Evolutionary conservation across 1,140 invertebrate genomes (phyloP), one percentile per base, ranked within the genome.

Genomic region (Diorhabda sublineata): DNA sequence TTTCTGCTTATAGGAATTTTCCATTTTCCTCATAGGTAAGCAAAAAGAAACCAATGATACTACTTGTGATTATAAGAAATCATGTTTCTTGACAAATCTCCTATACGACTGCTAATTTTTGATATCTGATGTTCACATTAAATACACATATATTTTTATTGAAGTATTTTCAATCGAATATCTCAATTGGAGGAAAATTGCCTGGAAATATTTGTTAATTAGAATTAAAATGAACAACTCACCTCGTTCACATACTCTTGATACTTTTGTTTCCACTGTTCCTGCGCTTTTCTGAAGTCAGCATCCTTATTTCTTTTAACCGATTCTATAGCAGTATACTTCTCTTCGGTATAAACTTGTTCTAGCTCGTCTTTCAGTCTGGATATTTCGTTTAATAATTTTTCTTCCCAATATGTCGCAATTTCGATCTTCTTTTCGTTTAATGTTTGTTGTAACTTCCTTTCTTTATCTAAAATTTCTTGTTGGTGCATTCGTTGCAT

Each of bases 281-380:
- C 81, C 70, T 84, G 86, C 7, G 84, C 76, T 44, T 80, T 78
- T 8, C 81, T 72, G 58, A 85, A 79, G 74, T 86, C 84, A 65
- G 83, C 80, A 45, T 85, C 81, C 66, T 85, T 82, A 72, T 84
- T 78, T 61, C 74, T 79, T 63, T 83, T 79, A 43, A 84, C 73
- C 73, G 84, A 81, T 69, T 87, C 84, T 58, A 88, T 79, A 5
- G 84, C 84, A n/a, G 77, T 77, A 45, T 82, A 81, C 66, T 87
- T 87, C 71, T 89, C 87, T 71, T 89, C 87, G 58, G 82, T 81
- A 73, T 88, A 84, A 67, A 85, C 82, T 72, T 83, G 81, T 73
- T 87, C 86, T 67, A 89, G 77, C 78, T 89, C 87, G 60, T 80
- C 78, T 79, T 85, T 87, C 75, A 89, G 79, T 81, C 86, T 82